Evolutionary conservation across 2,797 vertebrate species (phyloP).

Genomic region (Furcifer pardalis): DNA sequence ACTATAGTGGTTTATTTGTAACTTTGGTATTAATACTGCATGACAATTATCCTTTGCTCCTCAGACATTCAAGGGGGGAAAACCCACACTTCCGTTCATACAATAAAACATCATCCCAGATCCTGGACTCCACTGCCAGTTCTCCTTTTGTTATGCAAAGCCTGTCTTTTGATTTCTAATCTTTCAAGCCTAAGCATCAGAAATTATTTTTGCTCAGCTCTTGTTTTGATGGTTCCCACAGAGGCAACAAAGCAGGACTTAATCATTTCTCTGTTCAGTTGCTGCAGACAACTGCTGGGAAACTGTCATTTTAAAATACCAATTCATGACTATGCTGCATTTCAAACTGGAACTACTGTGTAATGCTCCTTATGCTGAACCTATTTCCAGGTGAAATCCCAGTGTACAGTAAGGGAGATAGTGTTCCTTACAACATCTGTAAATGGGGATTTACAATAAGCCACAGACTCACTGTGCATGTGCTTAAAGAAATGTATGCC

Average conservation of each 20-base stretch:
- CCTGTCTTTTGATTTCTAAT: constrained; percentile 23
- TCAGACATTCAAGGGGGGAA: neutral
- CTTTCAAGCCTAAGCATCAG: constrained; percentile 3
- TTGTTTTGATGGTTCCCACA: constrained; percentile 8
- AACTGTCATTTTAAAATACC: constrained; percentile 11
- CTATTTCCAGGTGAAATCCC: neutral
- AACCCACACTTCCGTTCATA: constrained; percentile 7
- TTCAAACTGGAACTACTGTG: neutral
- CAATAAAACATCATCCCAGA: neutral
- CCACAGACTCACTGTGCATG: neutral
- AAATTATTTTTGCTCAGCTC: constrained; percentile 25
- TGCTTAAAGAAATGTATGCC: neutral
- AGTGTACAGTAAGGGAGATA: neutral
- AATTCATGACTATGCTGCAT: neutral
- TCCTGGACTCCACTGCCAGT: neutral
- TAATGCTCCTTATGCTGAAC: neutral
- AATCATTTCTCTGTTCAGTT: constrained; percentile 2
- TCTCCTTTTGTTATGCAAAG: constrained; percentile 29
- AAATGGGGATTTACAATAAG: constrained; percentile 9
- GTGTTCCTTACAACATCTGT: neutral
- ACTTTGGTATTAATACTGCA: constrained; percentile 17
- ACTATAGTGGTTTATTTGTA: constrained; percentile 15
- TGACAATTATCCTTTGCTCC: constrained; percentile 20
- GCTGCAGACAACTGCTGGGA: constrained; percentile 8
- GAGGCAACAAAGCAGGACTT: neutral